phyloP scores from a whole-genome alignment of 1,140 invertebrate genomes.

The Leptonema lineaticorne region DNA sequence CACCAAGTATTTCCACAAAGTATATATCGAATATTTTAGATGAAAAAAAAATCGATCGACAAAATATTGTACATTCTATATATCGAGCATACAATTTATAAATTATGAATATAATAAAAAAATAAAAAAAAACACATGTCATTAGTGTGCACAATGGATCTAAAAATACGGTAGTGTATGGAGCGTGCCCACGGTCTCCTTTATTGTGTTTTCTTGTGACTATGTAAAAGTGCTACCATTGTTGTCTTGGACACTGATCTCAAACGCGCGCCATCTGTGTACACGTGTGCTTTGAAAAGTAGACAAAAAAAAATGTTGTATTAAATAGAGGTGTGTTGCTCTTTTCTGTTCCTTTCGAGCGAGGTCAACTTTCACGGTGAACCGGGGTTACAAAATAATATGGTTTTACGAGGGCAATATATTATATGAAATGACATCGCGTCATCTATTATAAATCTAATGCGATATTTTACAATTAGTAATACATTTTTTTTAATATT shows the following conservation, averaged over 20 bases:
- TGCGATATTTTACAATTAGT: too few relatives aligned
- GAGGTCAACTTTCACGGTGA: neutral
- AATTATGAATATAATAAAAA: too few relatives aligned
- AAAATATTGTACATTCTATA: too few relatives aligned
- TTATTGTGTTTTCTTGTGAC: conserved; percentile 15
- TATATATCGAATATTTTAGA: neutral
- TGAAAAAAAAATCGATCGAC: too few relatives aligned
- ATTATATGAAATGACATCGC: too few relatives aligned
- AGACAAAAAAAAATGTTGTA: neutral
- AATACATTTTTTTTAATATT: too few relatives aligned
- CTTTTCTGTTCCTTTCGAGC: too few relatives aligned
- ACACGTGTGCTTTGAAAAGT: conserved; percentile 18
- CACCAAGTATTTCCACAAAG: neutral
- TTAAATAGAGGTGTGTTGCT: too few relatives aligned
- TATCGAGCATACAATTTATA: too few relatives aligned
- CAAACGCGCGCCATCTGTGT: neutral
- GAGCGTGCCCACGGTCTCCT: conserved; percentile 7
- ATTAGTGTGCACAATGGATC: conserved; percentile 23
- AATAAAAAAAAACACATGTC: conserved; percentile 24
- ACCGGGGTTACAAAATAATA: neutral
- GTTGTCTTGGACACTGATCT: neutral
- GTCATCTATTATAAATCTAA: too few relatives aligned
- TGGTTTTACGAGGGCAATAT: too few relatives aligned
- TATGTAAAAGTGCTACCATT: neutral
- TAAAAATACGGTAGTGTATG: conserved; percentile 7